Evolutionary conservation across 2,888 invertebrate species (phyloP), one percentile per base, ranked within the genome.

Genomic region (Nomada ferruginata): DNA sequence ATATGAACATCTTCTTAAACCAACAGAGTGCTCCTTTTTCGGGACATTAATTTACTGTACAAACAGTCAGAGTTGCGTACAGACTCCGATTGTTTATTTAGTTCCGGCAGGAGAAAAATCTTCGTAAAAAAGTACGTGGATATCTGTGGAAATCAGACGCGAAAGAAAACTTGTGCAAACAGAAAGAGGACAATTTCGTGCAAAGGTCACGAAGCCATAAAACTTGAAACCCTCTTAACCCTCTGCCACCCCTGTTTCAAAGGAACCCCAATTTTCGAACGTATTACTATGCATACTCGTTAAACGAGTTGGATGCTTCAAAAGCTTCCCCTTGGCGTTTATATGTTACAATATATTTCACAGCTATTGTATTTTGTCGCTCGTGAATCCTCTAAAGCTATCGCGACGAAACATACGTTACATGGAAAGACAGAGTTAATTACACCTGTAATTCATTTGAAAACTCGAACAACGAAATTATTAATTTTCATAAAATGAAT

Each of bases 11-110:
- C 52, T 50, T 20, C 68, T 42, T 59, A n/a, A 47, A 52, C 20
- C 66, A 79, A 69, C 70, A 29, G 4, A 13, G 61, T 7, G 10
- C 52, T n/a, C n/a, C 61, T 63, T 57, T 36, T 52, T 29, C 26
- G 72, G 52, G 36, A 63, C 66, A 79, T 82, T 82, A 82, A 79
- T 75, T 82, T 65, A 52, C 79, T 53, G 52, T 47, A n/a, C 66
- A 79, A 82, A 82, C 69, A 79, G 10, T 2, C 11, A 13, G 57
- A 65, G 15, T 42, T 23, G 59, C 18, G n/a, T 20, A 7, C 26
- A 36, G 59, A 15, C 52, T 26, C 42, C n/a, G 61, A 1, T 29
- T 77, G 78, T 79, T 77, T 71, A 71, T 79, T 77, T 44, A 72
- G 57, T 26, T 68, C 63, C 47, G 4, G 2, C 4, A 2, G 13